These are phyloP conservation scores for Phytoseiulus persimilis DNA, from an alignment of 2,888 invertebrate genomes.

Conservation along the genomic window DNA sequence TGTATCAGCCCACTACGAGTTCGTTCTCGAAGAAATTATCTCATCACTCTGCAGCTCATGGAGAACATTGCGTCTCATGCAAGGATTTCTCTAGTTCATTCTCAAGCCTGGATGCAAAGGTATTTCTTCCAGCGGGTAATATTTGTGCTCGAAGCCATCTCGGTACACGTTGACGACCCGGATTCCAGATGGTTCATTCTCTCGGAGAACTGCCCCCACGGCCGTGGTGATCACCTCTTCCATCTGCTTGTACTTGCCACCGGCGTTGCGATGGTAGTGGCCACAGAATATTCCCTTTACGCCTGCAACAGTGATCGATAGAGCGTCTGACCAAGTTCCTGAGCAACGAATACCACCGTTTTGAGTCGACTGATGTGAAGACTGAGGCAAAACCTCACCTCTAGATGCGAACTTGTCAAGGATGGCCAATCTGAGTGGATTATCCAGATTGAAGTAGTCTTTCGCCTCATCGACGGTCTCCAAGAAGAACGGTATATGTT, in stretches of 20 bases:
- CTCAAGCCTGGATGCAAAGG: conserved; percentile 44
- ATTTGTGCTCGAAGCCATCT: conserved; percentile 50
- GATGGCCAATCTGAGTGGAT: conserved; percentile 48
- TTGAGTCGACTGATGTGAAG: no score
- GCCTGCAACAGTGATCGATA: conserved; percentile 46
- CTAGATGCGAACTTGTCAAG: conserved; percentile 50
- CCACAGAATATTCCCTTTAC: conserved; percentile 54
- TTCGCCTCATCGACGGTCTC: conserved; percentile 49
- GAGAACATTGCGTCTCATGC: no score
- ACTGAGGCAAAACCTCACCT: conserved; percentile 47
- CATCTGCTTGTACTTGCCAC: conserved; percentile 51
- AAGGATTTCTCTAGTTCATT: not conserved
- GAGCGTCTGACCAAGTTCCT: no score
- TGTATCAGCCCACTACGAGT: no score
- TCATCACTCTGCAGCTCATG: no score
- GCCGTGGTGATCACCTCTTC: conserved; percentile 54
- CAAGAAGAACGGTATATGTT: conserved; percentile 54
- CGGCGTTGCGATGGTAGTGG: conserved; percentile 54
- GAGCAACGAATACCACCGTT: no score
- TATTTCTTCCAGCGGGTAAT: conserved; percentile 49
- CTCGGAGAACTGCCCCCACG: conserved; percentile 52
- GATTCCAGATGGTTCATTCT: conserved; percentile 50
- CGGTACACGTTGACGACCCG: conserved; percentile 52
- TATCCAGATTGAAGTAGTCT: conserved; percentile 51
- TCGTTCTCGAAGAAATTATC: no score